A percentile compares a stretch with the other conserved stretches of the same genome.
Conservation (phyloP, 2,113 vertebrate species). For the Oryzias melastigma region DNA sequence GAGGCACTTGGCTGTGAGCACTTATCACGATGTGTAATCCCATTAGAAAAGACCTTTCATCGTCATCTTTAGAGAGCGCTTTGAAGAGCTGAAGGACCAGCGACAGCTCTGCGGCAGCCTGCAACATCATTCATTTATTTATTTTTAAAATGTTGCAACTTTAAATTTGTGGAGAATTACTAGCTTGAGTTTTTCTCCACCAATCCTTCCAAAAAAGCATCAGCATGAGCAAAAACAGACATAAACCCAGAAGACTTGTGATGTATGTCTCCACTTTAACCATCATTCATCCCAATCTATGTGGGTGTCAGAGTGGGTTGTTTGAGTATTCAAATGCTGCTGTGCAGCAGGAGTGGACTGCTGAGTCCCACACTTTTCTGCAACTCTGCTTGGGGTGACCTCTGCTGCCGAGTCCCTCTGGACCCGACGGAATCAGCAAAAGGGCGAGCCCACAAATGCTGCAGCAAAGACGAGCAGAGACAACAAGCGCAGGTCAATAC, state of each 20-base stretch:
- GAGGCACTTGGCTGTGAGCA: conserved; percentile 55
- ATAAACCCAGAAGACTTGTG: no score
- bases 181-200: no score
- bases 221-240: not conserved
- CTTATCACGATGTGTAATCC: conserved; percentile 67
- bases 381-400: conserved; percentile 63
- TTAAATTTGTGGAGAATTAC: no score
- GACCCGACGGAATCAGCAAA: conserved; percentile 57
- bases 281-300: conserved; percentile 16
- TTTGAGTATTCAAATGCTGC: conserved; percentile 26
- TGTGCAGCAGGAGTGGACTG: conserved; percentile 53
- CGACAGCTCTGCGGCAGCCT: conserved; percentile 13
- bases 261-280: not conserved
- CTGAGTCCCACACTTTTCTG: conserved; percentile 65
- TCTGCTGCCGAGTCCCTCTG: conserved; percentile 43
- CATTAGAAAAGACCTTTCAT: conserved; percentile 71
- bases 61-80: conserved; percentile 63
- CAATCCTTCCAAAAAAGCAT: not conserved
- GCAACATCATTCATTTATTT: conserved; percentile 17
- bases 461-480: conserved; percentile 46
- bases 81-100: conserved; percentile 38
- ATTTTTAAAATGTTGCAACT: conserved; percentile 5
- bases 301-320: conserved; percentile 1
- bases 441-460: conserved; percentile 30
- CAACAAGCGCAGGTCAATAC: conserved; percentile 38